Conservation (phyloP, 1,140 invertebrate genomes). For the Ceratoteleas bidentatus region DNA sequence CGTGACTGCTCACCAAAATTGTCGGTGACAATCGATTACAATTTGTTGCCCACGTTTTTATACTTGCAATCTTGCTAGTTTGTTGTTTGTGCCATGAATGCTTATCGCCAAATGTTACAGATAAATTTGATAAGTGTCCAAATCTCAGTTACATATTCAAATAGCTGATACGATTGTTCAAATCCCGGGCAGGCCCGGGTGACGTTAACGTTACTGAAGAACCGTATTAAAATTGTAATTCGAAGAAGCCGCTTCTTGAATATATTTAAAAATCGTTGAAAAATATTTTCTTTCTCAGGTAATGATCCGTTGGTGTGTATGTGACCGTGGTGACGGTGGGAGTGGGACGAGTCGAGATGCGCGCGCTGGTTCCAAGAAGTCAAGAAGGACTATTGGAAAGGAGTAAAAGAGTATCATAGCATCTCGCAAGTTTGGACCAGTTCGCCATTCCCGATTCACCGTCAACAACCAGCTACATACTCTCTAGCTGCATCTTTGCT, state of each 20-base stretch:
- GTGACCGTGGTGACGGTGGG: conserved; percentile 20
- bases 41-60: conserved; percentile 7
- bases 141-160: conserved; percentile 41
- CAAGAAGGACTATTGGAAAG: conserved; percentile 22
- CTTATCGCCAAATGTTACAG: conserved; percentile 49
- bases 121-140: conserved; percentile 53
- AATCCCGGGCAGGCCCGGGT: conserved; percentile 12
- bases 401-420: too few relatives aligned
- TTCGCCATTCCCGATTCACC: too few relatives aligned
- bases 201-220: conserved; percentile 46
- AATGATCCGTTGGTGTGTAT: background rate
- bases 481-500: too few relatives aligned
- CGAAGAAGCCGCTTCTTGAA: conserved; percentile 42
- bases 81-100: conserved; percentile 52
- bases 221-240: conserved; percentile 46
- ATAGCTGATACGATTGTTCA: conserved; percentile 54
- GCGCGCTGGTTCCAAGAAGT: conserved; percentile 3
- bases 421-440: too few relatives aligned
- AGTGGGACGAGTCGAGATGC: conserved; percentile 19
- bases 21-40: background rate
- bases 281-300: conserved; percentile 44
- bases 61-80: conserved; percentile 5
- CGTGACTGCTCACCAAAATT: conserved; percentile 40
- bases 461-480: too few relatives aligned
- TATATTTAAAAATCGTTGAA: conserved; percentile 54